Evolutionary conservation across 1,140 invertebrate species (phyloP), one percentile per base, ranked within the genome.

Genomic region (Lepidostoma basale): DNA sequence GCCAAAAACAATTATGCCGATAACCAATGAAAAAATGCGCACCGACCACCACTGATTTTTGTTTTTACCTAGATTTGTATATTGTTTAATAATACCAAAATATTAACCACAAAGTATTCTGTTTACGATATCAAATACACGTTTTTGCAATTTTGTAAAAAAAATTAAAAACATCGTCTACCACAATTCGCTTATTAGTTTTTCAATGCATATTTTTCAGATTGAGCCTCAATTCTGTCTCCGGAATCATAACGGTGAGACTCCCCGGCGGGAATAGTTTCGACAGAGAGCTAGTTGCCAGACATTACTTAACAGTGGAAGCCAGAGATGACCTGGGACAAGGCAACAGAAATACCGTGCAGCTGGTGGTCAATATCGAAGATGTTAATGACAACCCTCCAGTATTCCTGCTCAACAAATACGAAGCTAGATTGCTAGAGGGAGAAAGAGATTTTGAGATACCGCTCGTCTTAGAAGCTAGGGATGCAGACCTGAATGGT

Each of bases 301-400:
- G 90, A 5, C 95, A 97, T 82, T 97, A 92, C 81, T 81, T 98
- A 3, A 97, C 94, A 0, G 90, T 96, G 0, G 96, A 98, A 78
- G 96, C 95, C 0, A 84, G 93, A 72, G 96, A 98, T 77, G 90
- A 93, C 79, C 80, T 91, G 44, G 94, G 95, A 2, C 86, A 87
- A 73, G 96, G 95, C 49, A 94, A 95, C 79, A 85, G 90, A 63
- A 96, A 96, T 74, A 92, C 93, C 0, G 93, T 89, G 2, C 94
- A 96, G 78, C 79, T 98, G 3, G 88, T 93, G 3, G 85, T 98
- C 1, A 90, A 92, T 64, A 88, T 97, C 40, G 89, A 93, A 75
- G 95, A 97, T 79, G 89, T 94, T 0, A 96, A 96, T 75, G 93
- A 96, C 76, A 95, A 96, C 76, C 84, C 90, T 0, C 94, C 94